Evolutionary conservation across 2,113 vertebrate genomes (phyloP).

Genomic region (Grantiella picta): DNA sequence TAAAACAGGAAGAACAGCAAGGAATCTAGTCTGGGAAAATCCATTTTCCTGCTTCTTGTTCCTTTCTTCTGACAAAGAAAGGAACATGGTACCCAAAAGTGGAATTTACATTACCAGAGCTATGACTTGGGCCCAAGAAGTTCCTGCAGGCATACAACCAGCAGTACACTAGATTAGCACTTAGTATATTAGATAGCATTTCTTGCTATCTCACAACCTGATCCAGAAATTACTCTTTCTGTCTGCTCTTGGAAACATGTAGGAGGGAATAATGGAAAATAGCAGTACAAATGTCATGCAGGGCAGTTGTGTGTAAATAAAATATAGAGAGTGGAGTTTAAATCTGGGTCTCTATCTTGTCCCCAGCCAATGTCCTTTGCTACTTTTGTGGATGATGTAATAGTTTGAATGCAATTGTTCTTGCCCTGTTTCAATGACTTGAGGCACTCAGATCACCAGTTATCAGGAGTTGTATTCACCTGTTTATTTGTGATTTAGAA

Average conservation of each 20-base stretch:
- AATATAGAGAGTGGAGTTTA: not conserved
- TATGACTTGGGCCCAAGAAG: not conserved
- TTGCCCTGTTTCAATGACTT: not conserved
- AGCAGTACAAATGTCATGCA: not conserved
- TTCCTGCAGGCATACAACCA: not conserved
- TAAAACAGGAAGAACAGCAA: not conserved
- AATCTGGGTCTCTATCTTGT: not conserved
- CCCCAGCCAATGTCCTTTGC: not conserved
- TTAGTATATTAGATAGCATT: no score
- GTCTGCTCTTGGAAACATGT: not conserved
- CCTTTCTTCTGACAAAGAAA: not conserved
- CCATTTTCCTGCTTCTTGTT: not conserved
- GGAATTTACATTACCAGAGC: not conserved
- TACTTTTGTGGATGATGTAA: not conserved
- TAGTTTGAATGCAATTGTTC: not conserved
- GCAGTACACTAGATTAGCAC: not conserved
- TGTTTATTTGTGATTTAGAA: slow-evolving; percentile 67
- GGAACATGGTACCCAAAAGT: not conserved
- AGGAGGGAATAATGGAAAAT: not conserved
- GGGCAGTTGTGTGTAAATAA: not conserved
- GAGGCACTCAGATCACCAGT: not conserved
- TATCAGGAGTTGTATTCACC: not conserved
- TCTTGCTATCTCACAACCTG: not conserved
- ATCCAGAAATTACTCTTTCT: not conserved
- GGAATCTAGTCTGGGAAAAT: not conserved